A percentile compares a stretch with the other conserved stretches of the same genome.
phyloP scores from a whole-genome alignment of 2,797 vertebrate genomes.

The Loriculus beryllinus region DNA sequence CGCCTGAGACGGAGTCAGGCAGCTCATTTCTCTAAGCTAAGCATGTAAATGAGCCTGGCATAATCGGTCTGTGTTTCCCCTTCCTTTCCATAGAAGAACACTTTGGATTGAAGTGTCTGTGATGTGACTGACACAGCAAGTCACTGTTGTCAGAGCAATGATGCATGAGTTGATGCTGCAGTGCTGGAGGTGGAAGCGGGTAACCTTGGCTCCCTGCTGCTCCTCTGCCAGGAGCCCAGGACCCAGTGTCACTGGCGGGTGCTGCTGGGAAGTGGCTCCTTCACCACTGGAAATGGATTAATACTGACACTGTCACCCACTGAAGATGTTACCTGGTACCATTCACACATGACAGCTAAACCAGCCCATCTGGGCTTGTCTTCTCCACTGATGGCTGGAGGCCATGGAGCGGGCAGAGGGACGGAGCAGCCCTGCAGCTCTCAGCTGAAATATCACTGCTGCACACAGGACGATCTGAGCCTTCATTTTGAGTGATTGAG shows the following conservation, averaged over 20 bases:
- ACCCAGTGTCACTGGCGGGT: not conserved
- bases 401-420: accelerated
- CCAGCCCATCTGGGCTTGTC: not conserved
- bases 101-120: slow-evolving; percentile 24
- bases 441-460: not conserved
- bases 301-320: not conserved
- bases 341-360: accelerated
- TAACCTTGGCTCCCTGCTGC: slow-evolving; percentile 6
- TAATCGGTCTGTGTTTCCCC: not conserved
- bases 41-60: slow-evolving; percentile 14
- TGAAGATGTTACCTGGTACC: accelerated
- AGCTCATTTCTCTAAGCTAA: not conserved
- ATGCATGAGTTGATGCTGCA: not conserved
- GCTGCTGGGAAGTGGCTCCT: not conserved
- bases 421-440: not conserved
- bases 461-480: not conserved
- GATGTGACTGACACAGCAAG: slow-evolving; percentile 28
- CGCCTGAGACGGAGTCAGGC: not conserved
- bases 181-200: not conserved
- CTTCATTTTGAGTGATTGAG: not conserved
- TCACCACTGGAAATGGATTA: not conserved
- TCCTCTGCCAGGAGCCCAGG: not conserved
- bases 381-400: not conserved
- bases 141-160: not conserved
- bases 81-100: not conserved